Conservation (phyloP, 2,888 invertebrate species). For the Zhengitettix transpicula region DNA sequence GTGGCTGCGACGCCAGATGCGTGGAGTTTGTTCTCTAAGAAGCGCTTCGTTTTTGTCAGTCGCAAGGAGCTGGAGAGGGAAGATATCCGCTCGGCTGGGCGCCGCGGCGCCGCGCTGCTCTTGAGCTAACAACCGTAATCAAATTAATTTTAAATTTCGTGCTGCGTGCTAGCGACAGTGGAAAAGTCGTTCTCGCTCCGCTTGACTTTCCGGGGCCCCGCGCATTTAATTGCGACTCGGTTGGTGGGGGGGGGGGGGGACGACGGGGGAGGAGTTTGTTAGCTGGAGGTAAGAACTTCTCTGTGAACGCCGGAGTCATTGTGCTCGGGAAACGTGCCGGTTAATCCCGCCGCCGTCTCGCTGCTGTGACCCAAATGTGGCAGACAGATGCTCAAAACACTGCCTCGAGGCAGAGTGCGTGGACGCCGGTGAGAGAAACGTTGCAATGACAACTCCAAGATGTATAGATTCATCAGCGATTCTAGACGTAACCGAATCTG, state of each 20-base stretch:
- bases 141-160: conserved; percentile 13
- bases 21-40: neutral
- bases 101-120: conserved; percentile 1
- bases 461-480: too few relatives aligned
- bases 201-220: conserved; percentile 9
- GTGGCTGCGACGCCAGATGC: too few relatives aligned
- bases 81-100: neutral
- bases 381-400: too few relatives aligned
- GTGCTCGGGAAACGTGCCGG: too few relatives aligned
- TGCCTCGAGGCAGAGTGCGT: too few relatives aligned
- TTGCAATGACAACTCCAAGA: too few relatives aligned
- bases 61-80: neutral
- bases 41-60: neutral
- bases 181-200: conserved; percentile 7
- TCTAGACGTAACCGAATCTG: too few relatives aligned
- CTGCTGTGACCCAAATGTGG: too few relatives aligned
- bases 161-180: neutral
- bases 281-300: neutral
- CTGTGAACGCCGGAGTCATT: too few relatives aligned
- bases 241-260: neutral
- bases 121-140: conserved; percentile 13
- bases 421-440: too few relatives aligned
- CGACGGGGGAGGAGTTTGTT: conserved; percentile 1
- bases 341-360: too few relatives aligned
- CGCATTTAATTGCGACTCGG: conserved; percentile 8